Percentiles rank a stretch among this genome's conserved stretches.
Conservation (phyloP, 2,113 vertebrate species). For the Dissostichus mawsoni region DNA sequence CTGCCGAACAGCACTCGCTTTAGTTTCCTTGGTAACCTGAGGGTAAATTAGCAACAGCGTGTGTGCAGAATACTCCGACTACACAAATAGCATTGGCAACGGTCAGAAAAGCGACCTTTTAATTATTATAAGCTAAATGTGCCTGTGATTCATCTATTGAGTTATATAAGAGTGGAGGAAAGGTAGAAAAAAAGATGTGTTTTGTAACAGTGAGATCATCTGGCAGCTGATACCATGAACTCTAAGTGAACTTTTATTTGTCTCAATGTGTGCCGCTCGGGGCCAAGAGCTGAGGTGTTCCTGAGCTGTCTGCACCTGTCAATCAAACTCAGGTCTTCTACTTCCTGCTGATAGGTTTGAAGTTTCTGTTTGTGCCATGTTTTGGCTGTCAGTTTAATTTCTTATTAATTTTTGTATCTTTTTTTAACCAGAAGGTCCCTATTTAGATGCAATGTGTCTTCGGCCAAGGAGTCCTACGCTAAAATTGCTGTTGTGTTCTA, state of each 20-base stretch:
- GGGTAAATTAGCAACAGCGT: constrained; percentile 51
- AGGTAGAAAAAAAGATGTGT: not conserved
- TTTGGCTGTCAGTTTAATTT: no score
- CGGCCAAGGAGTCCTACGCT: no score
- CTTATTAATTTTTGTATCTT: no score
- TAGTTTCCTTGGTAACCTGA: constrained; percentile 72
- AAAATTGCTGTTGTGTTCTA: no score
- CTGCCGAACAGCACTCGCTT: constrained; percentile 13
- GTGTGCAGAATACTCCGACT: constrained; percentile 32
- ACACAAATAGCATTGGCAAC: constrained; percentile 33
- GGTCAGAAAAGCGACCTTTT: constrained; percentile 50
- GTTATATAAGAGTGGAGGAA: constrained; percentile 32
- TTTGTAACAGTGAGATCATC: constrained; percentile 20
- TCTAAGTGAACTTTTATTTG: constrained; percentile 47
- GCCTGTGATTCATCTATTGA: constrained; percentile 35
- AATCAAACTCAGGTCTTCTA: constrained; percentile 29
- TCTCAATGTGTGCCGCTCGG: constrained; percentile 23
- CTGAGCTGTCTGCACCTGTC: constrained; percentile 14
- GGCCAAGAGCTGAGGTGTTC: constrained; percentile 4
- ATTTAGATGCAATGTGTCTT: no score
- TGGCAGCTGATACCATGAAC: constrained; percentile 37
- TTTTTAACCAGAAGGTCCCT: no score
- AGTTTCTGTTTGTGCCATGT: not conserved
- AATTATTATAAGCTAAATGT: constrained; percentile 31
- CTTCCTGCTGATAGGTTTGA: not conserved